These are phyloP conservation scores for Diaprepes abbreviatus DNA, from an alignment of 2,888 invertebrate species.

Conservation along the genomic window DNA sequence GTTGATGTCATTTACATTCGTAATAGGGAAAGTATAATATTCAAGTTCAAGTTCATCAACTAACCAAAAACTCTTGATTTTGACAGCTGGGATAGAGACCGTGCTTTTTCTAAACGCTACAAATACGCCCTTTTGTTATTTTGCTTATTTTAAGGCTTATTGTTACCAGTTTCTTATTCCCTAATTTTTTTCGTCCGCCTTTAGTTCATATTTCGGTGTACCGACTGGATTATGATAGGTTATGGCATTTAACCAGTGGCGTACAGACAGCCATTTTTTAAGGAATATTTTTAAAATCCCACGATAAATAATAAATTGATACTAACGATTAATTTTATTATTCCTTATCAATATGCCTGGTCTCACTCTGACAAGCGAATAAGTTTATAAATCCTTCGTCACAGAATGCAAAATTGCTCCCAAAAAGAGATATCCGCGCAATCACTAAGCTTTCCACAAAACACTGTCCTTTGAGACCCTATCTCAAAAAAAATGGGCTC, in stretches of 20 bases:
- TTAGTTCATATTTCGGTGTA: slow-evolving; percentile 25
- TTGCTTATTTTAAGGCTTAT: slow-evolving; percentile 32
- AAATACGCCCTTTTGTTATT: slow-evolving; percentile 42
- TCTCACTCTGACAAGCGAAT: too few relatives aligned
- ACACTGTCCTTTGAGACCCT: too few relatives aligned
- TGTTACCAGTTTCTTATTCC: slow-evolving; percentile 42
- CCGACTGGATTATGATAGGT: slow-evolving; percentile 30
- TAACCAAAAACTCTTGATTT: slow-evolving; percentile 44
- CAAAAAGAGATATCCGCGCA: too few relatives aligned
- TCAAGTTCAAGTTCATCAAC: slow-evolving; percentile 39
- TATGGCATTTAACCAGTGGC: slow-evolving; percentile 25
- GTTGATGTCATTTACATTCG: not conserved
- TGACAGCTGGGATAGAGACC: slow-evolving; percentile 41
- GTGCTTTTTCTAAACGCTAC: slow-evolving; percentile 43
- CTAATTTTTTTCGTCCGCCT: slow-evolving; percentile 28
- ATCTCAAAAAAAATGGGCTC: too few relatives aligned
- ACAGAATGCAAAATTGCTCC: too few relatives aligned
- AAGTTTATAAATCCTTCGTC: too few relatives aligned
- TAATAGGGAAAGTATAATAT: not conserved
- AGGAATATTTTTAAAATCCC: too few relatives aligned
- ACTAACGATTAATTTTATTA: too few relatives aligned
- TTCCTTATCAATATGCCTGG: too few relatives aligned
- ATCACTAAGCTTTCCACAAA: too few relatives aligned
- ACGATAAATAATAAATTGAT: too few relatives aligned
- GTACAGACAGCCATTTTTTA: too few relatives aligned